A percentile compares a stretch with the other conserved stretches of the same genome.
Evolutionary conservation across 2,888 invertebrate genomes (phyloP).

Genomic region (Allophyes oxyacanthae): DNA sequence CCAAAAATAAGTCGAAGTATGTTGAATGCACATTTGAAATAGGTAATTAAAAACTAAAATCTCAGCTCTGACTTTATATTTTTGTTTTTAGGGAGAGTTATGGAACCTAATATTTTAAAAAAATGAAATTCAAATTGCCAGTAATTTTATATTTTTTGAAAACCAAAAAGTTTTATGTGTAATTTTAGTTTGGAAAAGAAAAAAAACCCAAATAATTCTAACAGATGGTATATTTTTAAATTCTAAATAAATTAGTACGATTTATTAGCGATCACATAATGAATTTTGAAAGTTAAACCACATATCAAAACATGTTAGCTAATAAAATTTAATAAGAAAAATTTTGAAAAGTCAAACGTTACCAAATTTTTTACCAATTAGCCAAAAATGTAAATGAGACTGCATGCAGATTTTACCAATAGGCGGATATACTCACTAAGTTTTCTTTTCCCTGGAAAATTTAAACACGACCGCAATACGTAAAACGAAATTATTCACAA

Average conservation of each 20-base stretch:
- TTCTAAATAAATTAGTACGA: conserved; percentile 49
- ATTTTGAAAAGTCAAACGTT: conserved; percentile 38
- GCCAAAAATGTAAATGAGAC: conserved; percentile 51
- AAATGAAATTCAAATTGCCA: too few relatives aligned
- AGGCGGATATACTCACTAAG: conserved; percentile 84
- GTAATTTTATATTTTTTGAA: too few relatives aligned
- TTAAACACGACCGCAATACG: conserved; percentile 79
- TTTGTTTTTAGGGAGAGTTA: too few relatives aligned
- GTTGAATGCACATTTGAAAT: too few relatives aligned
- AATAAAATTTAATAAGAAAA: conserved; percentile 39
- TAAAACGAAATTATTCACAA: conserved; percentile 84
- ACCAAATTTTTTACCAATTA: conserved; percentile 42
- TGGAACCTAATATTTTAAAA: too few relatives aligned
- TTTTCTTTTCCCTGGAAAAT: conserved; percentile 88
- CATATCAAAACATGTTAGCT: conserved; percentile 39
- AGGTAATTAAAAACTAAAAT: too few relatives aligned
- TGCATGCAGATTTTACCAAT: conserved; percentile 79
- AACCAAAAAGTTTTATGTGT: too few relatives aligned
- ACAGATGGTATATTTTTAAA: conserved; percentile 43
- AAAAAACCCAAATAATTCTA: not conserved
- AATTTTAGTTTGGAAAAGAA: too few relatives aligned
- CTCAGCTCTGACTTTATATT: too few relatives aligned
- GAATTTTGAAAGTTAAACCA: conserved; percentile 47
- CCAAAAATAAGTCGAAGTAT: too few relatives aligned
- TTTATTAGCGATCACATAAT: conserved; percentile 46